Conservation (phyloP, 2,888 invertebrate genomes). For the Acronicta aceris region DNA sequence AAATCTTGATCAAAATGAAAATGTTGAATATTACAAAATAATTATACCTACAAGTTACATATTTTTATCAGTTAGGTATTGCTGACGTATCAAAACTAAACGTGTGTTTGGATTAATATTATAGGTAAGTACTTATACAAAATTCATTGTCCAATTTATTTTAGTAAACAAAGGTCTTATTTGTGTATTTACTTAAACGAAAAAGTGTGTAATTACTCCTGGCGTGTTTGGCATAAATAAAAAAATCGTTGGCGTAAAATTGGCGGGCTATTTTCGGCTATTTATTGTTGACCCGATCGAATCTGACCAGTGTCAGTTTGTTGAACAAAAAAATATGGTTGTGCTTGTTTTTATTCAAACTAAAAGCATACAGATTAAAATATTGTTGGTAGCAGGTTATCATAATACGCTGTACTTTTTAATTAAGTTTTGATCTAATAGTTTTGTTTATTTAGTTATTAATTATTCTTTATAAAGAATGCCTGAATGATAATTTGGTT, state of each 20-base stretch:
- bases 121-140: no score
- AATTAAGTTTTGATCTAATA: conserved; percentile 24
- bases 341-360: conserved; percentile 34
- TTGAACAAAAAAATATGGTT: conserved; percentile 51
- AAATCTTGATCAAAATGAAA: no score
- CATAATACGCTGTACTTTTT: conserved; percentile 6
- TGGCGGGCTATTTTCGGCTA: conserved; percentile 43
- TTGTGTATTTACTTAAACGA: conserved; percentile 31
- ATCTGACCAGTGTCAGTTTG: conserved; percentile 53
- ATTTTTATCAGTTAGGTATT: no score
- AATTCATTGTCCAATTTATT: conserved; percentile 9
- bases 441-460: conserved; percentile 18
- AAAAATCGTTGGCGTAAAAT: conserved; percentile 47
- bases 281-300: conserved; percentile 48
- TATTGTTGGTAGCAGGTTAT: no score
- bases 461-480: conserved; percentile 24
- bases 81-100: no score
- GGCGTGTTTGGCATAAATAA: conserved; percentile 48
- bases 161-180: conserved; percentile 5
- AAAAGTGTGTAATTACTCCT: conserved; percentile 42
- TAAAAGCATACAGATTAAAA: conserved; percentile 10
- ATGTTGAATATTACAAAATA: no score
- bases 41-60: no score
- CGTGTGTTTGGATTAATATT: no score
- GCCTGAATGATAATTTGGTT: conserved; percentile 17